Conservation (phyloP, 2,797 vertebrate species). For the Pitangus sulphuratus region DNA sequence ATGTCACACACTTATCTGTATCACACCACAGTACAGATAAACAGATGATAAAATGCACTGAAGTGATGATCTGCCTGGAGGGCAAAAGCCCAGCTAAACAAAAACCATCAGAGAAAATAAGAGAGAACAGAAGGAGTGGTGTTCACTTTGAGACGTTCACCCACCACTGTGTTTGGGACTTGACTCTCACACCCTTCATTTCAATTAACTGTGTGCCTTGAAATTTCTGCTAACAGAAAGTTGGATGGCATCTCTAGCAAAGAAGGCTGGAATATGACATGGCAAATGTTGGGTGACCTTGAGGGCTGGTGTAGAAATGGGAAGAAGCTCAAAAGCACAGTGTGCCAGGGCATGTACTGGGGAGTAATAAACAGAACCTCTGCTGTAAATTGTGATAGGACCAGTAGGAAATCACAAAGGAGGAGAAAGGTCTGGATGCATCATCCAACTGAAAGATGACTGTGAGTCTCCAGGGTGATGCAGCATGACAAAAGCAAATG, state of each 20-base stretch:
- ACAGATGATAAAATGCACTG: not conserved
- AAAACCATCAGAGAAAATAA: not conserved
- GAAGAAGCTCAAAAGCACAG: not conserved
- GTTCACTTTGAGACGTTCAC: not conserved
- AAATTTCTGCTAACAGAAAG: not conserved
- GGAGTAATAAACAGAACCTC: not conserved
- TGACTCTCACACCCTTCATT: not conserved
- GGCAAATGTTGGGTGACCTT: not conserved
- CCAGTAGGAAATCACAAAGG: not conserved
- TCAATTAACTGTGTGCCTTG: not conserved
- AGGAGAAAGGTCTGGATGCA: not conserved
- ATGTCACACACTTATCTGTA: not conserved
- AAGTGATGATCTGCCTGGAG: not conserved
- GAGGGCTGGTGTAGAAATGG: not conserved
- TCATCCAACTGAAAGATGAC: not conserved
- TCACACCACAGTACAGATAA: not conserved
- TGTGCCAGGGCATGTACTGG: not conserved
- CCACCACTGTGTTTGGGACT: fast-evolving
- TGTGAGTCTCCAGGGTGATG: not conserved
- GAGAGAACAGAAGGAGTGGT: not conserved
- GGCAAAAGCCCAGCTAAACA: not conserved
- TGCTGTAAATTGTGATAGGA: not conserved
- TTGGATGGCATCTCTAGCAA: not conserved
- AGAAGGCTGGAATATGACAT: not conserved
- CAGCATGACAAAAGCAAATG: not conserved